phyloP scores from a whole-genome alignment of 2,888 invertebrate species.

The Fissipunctia ypsillon region DNA sequence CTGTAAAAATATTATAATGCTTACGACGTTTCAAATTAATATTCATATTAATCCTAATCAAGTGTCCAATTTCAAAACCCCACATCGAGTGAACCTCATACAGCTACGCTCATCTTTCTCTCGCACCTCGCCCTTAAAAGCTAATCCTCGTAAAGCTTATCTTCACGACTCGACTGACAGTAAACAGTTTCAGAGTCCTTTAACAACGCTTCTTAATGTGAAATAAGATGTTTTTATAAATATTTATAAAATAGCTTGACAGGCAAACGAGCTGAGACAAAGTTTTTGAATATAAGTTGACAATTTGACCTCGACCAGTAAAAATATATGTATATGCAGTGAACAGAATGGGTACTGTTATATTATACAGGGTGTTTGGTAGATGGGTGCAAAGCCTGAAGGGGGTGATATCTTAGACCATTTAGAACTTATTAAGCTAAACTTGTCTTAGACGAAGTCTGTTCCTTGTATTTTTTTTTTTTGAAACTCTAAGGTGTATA shows the following conservation, averaged over 20 bases:
- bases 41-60: not conserved
- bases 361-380: too few relatives aligned
- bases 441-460: too few relatives aligned
- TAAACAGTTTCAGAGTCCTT: slow-evolving; percentile 52
- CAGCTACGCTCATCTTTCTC: slow-evolving; percentile 20
- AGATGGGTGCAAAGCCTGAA: too few relatives aligned
- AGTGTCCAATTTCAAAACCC: not conserved
- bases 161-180: slow-evolving; percentile 50
- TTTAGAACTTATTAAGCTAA: too few relatives aligned
- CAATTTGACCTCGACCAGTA: not conserved
- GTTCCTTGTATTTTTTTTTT: too few relatives aligned
- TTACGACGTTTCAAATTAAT: not conserved
- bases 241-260: slow-evolving; percentile 43
- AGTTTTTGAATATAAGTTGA: slow-evolving; percentile 25
- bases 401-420: too few relatives aligned
- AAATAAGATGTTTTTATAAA: slow-evolving; percentile 44
- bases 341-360: not conserved
- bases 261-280: slow-evolving; percentile 7
- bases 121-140: slow-evolving; percentile 4
- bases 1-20: not conserved
- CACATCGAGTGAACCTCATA: not conserved
- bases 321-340: not conserved
- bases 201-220: slow-evolving; percentile 47
- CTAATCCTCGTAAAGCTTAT: slow-evolving; percentile 62
- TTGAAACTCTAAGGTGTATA: too few relatives aligned